A percentile compares a stretch with the other conserved stretches of the same genome.
Conservation (phyloP, 2,888 invertebrate genomes). For the Polydrusus pterygomalis region DNA sequence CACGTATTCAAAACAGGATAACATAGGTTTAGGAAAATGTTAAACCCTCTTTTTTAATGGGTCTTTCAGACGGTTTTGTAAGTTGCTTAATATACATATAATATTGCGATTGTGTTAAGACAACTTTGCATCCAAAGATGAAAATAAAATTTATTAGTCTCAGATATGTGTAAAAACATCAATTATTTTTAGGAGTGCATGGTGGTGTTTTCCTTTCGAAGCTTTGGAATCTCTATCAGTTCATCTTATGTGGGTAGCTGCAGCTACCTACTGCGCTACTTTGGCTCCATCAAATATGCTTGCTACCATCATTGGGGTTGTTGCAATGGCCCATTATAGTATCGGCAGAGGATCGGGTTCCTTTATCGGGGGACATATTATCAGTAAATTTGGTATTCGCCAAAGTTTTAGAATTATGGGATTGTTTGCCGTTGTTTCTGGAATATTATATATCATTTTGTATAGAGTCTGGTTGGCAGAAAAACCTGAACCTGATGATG, state of each 20-base stretch:
- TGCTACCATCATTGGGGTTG: conserved; percentile 89
- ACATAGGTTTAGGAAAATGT: too few species aligned
- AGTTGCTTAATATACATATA: too few species aligned
- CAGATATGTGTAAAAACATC: not conserved
- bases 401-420: conserved; percentile 89
- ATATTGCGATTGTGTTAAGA: too few species aligned
- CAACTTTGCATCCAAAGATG: too few species aligned
- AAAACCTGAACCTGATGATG: conserved; percentile 17
- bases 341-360: conserved; percentile 89
- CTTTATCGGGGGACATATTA: conserved; percentile 85
- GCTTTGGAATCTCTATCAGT: conserved; percentile 90
- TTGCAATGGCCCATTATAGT: conserved; percentile 93
- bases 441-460: conserved; percentile 80
- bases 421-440: conserved; percentile 81
- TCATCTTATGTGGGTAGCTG: conserved; percentile 93
- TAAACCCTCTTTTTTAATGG: too few species aligned
- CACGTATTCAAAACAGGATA: too few species aligned
- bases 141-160: too few species aligned
- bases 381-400: conserved; percentile 84
- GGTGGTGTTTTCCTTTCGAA: conserved; percentile 93
- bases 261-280: conserved; percentile 90
- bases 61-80: too few species aligned
- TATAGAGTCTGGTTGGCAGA: conserved; percentile 80
- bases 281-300: conserved; percentile 88
- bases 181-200: conserved; percentile 80